Evolutionary conservation across 2,113 vertebrate genomes (phyloP).

Genomic region (Heloderma charlesbogerti): DNA sequence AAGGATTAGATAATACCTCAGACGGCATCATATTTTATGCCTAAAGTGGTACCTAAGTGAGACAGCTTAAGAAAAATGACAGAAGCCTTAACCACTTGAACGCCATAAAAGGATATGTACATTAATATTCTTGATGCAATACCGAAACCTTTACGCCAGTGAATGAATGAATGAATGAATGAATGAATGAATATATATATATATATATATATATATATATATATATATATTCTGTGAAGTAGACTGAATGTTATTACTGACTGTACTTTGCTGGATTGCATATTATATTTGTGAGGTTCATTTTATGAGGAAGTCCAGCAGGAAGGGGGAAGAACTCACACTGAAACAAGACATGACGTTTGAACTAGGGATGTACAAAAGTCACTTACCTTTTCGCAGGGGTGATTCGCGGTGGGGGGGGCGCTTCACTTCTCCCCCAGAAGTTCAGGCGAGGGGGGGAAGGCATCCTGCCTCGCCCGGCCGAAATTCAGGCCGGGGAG

Average conservation of each 20-base stretch:
- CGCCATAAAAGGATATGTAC: slow-evolving; percentile 29
- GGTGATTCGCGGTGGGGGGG: too few species aligned
- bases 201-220: not conserved
- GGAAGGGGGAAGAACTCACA: rapidly evolving
- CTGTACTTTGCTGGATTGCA: not conserved
- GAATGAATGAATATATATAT: too few species aligned
- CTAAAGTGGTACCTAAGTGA: slow-evolving; percentile 21
- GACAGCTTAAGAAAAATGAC: slow-evolving; percentile 49
- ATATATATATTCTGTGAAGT: not conserved
- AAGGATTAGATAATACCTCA: slow-evolving; percentile 56
- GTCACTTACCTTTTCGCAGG: too few species aligned
- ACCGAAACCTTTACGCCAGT: slow-evolving; percentile 9
- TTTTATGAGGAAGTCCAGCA: slow-evolving; percentile 27
- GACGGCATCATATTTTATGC: not conserved
- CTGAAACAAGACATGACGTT: not conserved
- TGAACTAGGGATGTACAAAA: slow-evolving; percentile 19
- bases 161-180: too few species aligned
- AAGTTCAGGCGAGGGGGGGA: too few species aligned
- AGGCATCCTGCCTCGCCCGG: too few species aligned
- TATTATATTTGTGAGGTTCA: slow-evolving; percentile 29
- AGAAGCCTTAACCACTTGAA: slow-evolving; percentile 23
- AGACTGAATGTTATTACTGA: slow-evolving; percentile 4
- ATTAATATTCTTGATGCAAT: slow-evolving; percentile 43
- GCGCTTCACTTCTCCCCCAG: too few species aligned
- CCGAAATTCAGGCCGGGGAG: too few species aligned